Evolutionary conservation across 92 coral and sea anemone species (phyloP).

Genomic region (Heteractis magnifica): DNA sequence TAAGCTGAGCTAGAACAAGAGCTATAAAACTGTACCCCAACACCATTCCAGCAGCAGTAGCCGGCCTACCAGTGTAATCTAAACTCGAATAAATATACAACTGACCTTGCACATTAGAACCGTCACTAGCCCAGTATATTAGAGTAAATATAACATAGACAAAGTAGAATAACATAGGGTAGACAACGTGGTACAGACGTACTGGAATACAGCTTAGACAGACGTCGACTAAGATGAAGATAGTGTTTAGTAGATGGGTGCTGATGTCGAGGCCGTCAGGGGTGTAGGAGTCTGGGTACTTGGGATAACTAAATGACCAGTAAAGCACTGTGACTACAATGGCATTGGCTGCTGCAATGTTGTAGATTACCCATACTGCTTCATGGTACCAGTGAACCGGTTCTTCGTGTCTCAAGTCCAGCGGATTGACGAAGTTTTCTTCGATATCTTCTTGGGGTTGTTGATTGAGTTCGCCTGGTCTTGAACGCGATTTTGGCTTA

Average conservation of each 20-base stretch:
- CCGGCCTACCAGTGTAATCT: slow-evolving; percentile 69
- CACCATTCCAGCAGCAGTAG: slow-evolving; percentile 40
- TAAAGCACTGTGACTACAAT: slow-evolving; percentile 43
- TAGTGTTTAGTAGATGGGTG: slow-evolving; percentile 53
- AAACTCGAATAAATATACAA: slow-evolving; percentile 57
- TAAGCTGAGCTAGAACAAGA: slow-evolving; percentile 69
- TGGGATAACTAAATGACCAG: slow-evolving; percentile 37
- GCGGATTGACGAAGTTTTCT: slow-evolving; percentile 53
- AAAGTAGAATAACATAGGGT: slow-evolving; percentile 64
- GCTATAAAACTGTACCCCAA: slow-evolving; percentile 58
- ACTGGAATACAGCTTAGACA: slow-evolving; percentile 72
- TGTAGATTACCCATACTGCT: slow-evolving; percentile 71
- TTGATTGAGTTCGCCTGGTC: slow-evolving; percentile 40
- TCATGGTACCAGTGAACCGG: slow-evolving; percentile 71
- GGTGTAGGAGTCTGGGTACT: slow-evolving; percentile 13
- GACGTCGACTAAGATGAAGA: slow-evolving; percentile 60
- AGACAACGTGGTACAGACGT: slow-evolving; percentile 65
- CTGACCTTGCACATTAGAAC: slow-evolving; percentile 45
- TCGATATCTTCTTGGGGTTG: slow-evolving; percentile 37
- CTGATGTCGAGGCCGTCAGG: slow-evolving; percentile 66
- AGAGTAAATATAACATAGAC: slow-evolving; percentile 63
- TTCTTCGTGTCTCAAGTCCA: slow-evolving; percentile 59
- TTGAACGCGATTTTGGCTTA: slow-evolving; percentile 46
- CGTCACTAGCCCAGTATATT: slow-evolving; percentile 76
- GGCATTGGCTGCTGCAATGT: slow-evolving; percentile 71